A percentile compares a stretch with the other conserved stretches of the same genome.
phyloP scores from a whole-genome alignment of 1,140 invertebrate species.

The Steinernema khuongi region DNA sequence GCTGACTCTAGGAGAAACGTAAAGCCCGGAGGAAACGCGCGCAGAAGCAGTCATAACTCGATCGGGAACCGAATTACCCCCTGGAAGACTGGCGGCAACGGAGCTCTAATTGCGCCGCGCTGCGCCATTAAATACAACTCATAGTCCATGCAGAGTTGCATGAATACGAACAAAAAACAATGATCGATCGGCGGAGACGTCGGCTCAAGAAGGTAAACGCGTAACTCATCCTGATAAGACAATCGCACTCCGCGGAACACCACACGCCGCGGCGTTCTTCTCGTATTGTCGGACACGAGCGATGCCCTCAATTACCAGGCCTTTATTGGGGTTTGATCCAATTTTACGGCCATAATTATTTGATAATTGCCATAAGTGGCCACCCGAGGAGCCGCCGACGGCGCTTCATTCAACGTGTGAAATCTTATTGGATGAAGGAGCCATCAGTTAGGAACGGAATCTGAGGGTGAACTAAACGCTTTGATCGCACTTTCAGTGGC shows the following conservation, averaged over 20 bases:
- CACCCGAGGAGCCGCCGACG: background rate
- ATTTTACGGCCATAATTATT: slow-evolving; percentile 14
- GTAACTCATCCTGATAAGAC: too few species aligned
- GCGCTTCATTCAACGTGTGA: background rate
- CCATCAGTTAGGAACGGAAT: background rate
- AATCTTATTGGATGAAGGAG: slow-evolving; percentile 4
- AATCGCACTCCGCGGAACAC: too few species aligned
- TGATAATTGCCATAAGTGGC: slow-evolving; percentile 10
- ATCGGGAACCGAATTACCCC: background rate
- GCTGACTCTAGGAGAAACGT: too few species aligned
- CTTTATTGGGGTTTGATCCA: slow-evolving; percentile 15
- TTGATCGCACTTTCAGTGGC: background rate
- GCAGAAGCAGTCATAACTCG: background rate
- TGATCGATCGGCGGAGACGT: background rate
- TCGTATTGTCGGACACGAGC: background rate
- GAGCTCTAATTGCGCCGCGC: background rate
- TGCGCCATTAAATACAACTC: background rate
- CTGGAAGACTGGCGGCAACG: slow-evolving; percentile 4
- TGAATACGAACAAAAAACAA: background rate
- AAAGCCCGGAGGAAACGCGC: too few species aligned
- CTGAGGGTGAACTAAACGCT: background rate
- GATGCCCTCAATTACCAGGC: background rate
- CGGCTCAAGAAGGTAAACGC: too few species aligned
- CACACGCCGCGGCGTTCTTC: background rate
- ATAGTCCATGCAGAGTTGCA: slow-evolving; percentile 8